Percentiles rank a stretch among this genome's conserved stretches.
These are phyloP conservation scores for Germaria angustata DNA, from an alignment of 2,888 invertebrate genomes.

Conservation along the genomic window DNA sequence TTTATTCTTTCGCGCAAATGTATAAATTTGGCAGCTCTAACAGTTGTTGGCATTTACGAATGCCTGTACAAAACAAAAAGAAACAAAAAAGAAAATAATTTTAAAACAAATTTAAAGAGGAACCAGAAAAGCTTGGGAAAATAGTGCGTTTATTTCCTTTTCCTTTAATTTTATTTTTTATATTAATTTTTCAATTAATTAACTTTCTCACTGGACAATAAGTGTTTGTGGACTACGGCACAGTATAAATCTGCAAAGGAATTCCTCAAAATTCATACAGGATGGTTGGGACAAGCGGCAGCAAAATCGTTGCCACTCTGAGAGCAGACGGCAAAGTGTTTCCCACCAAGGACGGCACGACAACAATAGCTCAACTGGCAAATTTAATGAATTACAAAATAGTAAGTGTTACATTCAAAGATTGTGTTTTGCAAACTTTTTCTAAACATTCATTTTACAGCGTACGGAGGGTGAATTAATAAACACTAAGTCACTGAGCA, in stretches of 20 bases:
- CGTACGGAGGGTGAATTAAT: slow-evolving; percentile 74
- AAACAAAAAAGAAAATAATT: slow-evolving; percentile 56
- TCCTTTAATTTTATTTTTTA: slow-evolving; percentile 68
- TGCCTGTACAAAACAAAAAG: slow-evolving; percentile 52
- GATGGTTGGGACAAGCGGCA: slow-evolving; percentile 70
- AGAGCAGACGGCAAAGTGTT: slow-evolving; percentile 77
- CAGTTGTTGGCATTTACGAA: slow-evolving; percentile 64
- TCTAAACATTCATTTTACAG: slow-evolving; percentile 63
- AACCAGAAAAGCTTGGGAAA: slow-evolving; percentile 67
- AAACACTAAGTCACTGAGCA: slow-evolving; percentile 68
- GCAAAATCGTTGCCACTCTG: slow-evolving; percentile 77
- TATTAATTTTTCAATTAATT: slow-evolving; percentile 61
- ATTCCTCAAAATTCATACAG: background rate
- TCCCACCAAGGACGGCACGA: slow-evolving; percentile 70
- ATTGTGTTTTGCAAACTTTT: background rate
- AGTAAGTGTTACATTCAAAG: slow-evolving; percentile 69
- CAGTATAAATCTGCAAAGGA: background rate
- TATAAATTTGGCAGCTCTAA: slow-evolving; percentile 30
- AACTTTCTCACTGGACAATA: slow-evolving; percentile 61
- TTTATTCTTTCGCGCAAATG: background rate
- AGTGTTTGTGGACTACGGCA: slow-evolving; percentile 51
- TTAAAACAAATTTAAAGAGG: slow-evolving; percentile 65
- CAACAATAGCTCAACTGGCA: slow-evolving; percentile 69
- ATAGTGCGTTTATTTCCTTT: slow-evolving; percentile 70
- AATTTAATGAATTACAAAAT: slow-evolving; percentile 76